Conservation (phyloP, 2,797 vertebrate genomes). For the Halcyon chelicuti region DNA sequence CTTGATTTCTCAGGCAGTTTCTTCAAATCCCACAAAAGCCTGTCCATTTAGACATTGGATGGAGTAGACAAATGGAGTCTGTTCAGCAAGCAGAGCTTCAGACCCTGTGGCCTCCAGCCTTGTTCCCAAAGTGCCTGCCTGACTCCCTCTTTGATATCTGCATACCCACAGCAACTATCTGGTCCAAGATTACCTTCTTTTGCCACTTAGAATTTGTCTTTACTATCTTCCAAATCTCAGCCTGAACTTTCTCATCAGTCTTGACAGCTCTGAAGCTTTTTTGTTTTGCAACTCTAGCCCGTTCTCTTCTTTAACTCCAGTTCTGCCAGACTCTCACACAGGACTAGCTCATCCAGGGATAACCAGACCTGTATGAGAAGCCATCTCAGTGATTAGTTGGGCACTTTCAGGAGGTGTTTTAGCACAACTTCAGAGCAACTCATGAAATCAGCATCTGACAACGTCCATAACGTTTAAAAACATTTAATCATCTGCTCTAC, state of each 20-base stretch:
- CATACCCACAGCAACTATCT: not conserved
- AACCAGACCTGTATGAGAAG: not conserved
- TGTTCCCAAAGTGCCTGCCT: not conserved
- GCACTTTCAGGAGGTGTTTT: not conserved
- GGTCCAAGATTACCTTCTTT: not conserved
- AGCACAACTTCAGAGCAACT: not conserved
- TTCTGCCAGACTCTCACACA: not conserved
- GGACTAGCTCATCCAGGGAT: not conserved
- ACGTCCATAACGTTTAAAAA: not conserved
- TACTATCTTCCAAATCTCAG: not conserved
- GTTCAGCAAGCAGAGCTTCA: not conserved
- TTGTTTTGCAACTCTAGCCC: not conserved
- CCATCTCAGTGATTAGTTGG: not conserved
- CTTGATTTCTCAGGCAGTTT: not conserved
- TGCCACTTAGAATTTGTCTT: not conserved
- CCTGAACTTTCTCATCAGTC: not conserved
- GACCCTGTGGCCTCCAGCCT: not conserved
- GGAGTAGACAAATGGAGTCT: not conserved
- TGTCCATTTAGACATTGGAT: not conserved
- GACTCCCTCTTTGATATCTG: not conserved
- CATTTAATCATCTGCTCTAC: not conserved
- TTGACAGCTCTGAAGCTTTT: not conserved
- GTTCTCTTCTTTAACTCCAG: not conserved
- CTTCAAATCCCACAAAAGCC: not conserved
- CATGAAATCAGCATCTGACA: not conserved